phyloP scores from a whole-genome alignment of 2,113 vertebrate species.

The rabbit (Oryctolagus cuniculus) region mOryCun1.1 NC_091440.1:79404001-79404500 shows the following conservation, averaged over 20 bases:
- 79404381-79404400: neutral
- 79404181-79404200: neutral
- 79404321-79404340: neutral
- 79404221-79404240: neutral
- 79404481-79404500: neutral
- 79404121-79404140: neutral
- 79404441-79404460: neutral
- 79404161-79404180: neutral
- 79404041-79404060: neutral
- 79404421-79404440: conserved; percentile 38
- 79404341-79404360: neutral
- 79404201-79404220: neutral
- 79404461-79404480: neutral
- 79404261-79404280: neutral
- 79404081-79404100: neutral
- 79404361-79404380: neutral
- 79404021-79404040: neutral
- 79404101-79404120: neutral
- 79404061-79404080: neutral
- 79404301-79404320: neutral
- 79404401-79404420: conserved; percentile 10
- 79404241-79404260: neutral
- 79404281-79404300: neutral
- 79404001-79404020: neutral
- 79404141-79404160: neutral